Conservation (phyloP, 2,888 invertebrate genomes). For the Oasisia sp. region DNA sequence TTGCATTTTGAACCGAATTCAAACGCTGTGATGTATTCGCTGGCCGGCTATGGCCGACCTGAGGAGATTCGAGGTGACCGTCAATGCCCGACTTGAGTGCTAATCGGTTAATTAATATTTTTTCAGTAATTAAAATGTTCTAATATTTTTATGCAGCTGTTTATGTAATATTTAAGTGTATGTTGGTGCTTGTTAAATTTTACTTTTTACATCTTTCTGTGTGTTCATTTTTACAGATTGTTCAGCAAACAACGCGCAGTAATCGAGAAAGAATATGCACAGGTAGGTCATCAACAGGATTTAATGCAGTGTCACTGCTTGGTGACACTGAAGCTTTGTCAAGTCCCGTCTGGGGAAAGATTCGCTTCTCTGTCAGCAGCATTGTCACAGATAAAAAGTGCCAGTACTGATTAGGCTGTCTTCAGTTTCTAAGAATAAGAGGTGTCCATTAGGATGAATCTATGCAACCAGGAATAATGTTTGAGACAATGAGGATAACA, state of each 20-base stretch:
- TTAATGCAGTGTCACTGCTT: background rate
- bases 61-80: too few relatives aligned
- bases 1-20: too few relatives aligned
- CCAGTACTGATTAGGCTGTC: background rate
- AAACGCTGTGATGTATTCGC: too few relatives aligned
- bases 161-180: too few relatives aligned
- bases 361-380: background rate
- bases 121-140: too few relatives aligned
- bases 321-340: background rate
- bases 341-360: background rate
- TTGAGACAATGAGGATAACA: background rate
- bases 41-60: too few relatives aligned
- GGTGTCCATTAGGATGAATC: background rate
- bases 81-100: too few relatives aligned
- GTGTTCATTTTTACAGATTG: conserved; percentile 70
- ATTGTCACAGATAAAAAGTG: background rate
- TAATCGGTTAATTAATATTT: too few relatives aligned
- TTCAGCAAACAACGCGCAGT: conserved; percentile 90
- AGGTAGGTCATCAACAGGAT: conserved; percentile 71
- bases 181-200: too few relatives aligned
- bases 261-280: conserved; percentile 93
- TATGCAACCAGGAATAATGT: background rate
- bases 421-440: background rate
- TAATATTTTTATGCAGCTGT: too few relatives aligned
- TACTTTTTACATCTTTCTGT: too few relatives aligned